phyloP scores from a whole-genome alignment of 2,797 vertebrate species.

The Sebastes elongatus region DNA sequence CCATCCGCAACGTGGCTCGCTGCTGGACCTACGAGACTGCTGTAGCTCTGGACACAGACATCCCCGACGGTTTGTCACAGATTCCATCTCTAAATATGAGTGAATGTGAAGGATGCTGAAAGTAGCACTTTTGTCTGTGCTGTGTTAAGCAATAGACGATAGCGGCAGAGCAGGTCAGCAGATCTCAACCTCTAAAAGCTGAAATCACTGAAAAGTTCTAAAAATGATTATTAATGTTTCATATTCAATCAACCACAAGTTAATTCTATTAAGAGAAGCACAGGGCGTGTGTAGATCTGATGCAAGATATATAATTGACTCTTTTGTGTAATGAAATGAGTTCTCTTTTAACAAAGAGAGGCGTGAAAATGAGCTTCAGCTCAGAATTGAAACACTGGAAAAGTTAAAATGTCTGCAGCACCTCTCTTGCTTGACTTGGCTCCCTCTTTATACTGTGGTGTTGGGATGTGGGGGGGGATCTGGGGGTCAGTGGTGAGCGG shows the following conservation, averaged over 20 bases:
- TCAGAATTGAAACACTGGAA: neutral
- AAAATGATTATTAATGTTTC: neutral
- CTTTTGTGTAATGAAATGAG: neutral
- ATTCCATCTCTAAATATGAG: neutral
- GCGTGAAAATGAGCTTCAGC: neutral
- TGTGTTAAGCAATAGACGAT: too few relatives aligned
- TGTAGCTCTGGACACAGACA: constrained; percentile 91
- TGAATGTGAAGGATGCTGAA: neutral
- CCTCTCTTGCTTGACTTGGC: neutral
- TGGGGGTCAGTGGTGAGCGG: neutral
- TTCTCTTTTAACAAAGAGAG: neutral
- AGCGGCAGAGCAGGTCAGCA: too few relatives aligned
- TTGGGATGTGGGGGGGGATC: neutral
- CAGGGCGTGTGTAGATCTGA: neutral
- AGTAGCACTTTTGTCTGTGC: too few relatives aligned
- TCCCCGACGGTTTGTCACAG: constrained; percentile 86
- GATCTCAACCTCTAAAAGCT: too few relatives aligned
- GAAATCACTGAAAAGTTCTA: too few relatives aligned
- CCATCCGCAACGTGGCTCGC: constrained; percentile 92
- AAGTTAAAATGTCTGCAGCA: neutral
- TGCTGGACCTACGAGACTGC: constrained; percentile 96
- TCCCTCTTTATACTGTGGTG: neutral
- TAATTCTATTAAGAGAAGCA: neutral
- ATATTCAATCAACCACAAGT: neutral
- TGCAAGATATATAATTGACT: neutral